Conservation (phyloP, 2,888 invertebrate genomes). For the Drosophila recens region DNA sequence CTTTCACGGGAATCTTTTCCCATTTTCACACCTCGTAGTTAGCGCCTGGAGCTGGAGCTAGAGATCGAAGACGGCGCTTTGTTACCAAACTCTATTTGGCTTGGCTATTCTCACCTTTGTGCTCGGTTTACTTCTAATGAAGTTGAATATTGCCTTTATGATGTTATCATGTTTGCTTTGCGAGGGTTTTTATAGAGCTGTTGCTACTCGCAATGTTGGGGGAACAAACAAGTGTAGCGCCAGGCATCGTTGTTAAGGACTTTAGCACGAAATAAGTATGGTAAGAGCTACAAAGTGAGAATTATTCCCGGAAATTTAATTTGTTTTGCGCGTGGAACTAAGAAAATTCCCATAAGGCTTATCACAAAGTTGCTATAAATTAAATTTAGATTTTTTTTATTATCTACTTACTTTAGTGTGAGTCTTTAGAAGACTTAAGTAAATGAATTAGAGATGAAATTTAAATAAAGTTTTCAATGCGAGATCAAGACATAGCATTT, state of each 20-base stretch:
- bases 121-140: slow-evolving; percentile 76
- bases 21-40: slow-evolving; percentile 72
- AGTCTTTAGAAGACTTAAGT: not conserved
- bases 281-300: not conserved
- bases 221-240: slow-evolving; percentile 42
- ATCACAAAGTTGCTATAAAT: not conserved
- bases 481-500: too few relatives aligned
- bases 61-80: slow-evolving; percentile 63
- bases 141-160: slow-evolving; percentile 61
- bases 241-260: slow-evolving; percentile 27
- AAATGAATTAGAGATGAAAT: not conserved
- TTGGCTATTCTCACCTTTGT: slow-evolving; percentile 69
- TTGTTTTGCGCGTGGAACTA: not conserved
- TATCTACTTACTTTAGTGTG: not conserved
- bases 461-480: not conserved
- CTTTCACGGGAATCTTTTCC: slow-evolving; percentile 51
- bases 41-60: slow-evolving; percentile 53
- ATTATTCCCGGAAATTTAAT: slow-evolving; percentile 31
- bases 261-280: not conserved
- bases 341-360: not conserved
- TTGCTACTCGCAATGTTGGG: not conserved
- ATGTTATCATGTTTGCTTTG: slow-evolving; percentile 37
- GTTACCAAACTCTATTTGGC: slow-evolving; percentile 63
- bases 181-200: slow-evolving; percentile 30
- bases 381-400: not conserved